Base-by-base conservation (phyloP, 1,140 invertebrate genomes). In the Calephelis virginiensis region DNA sequence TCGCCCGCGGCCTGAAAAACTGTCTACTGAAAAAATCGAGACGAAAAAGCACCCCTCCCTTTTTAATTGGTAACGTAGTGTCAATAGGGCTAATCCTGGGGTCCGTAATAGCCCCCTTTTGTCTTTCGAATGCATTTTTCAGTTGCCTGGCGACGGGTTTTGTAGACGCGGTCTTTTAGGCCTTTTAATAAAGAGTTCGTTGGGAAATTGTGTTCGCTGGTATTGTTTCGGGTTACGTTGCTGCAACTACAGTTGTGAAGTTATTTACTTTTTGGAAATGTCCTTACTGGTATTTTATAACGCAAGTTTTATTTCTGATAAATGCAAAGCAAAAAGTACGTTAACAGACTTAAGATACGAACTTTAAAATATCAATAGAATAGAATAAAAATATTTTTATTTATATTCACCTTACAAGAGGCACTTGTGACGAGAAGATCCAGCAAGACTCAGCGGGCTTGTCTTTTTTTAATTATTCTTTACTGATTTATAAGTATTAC, bases 11-110 rank as follows among this genome's bases (percentile, higher is more conserved):
- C 83, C 88, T 87, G 85, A 87, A 90, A 89, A 89, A 85, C 78
- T 83, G 88, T 87, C 86, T 89, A 86, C 83, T 90, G 88, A 90
- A 90, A 90, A 90, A 89, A 85, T 81, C 82, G 88, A 90, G 86
- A 90, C 88, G 88, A 89, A 90, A 90, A 87, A 85, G 84, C 88
- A 86, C 86, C 88, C 84, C 86, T 80, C 84, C 85, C 82, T 83
- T 90, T 90, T 90, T 89, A 90, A 90, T 90, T 89, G 88, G 88
- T 87, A 89, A 90, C 85, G 85, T 89, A 89, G 86, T 91, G 88
- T 89, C 86, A 91, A 89, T 91, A 89, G 88, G 83, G 86, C 86
- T 89, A 91, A 91, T 91, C 86, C 85, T 77, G 82, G 75, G 76
- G 70, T 46, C 73, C 72, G 85, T 90, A 87, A 90, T 90, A 84